Percentiles rank a stretch among this genome's conserved stretches.
phyloP scores from a whole-genome alignment of 2,113 vertebrate genomes.

The Xyrauchen texanus region DNA sequence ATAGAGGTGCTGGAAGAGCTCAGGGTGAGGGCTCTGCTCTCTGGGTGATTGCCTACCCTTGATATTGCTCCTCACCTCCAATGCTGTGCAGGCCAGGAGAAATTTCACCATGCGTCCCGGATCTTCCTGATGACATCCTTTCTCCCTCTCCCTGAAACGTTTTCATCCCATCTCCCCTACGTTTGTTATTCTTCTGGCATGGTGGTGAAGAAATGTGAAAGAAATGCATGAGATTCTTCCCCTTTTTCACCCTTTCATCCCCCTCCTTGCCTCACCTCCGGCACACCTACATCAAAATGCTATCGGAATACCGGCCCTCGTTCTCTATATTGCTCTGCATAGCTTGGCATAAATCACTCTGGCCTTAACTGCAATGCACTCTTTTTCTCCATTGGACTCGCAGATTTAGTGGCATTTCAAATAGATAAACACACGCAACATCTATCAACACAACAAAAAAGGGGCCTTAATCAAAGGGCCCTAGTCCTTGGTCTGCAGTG shows the following conservation, averaged over 20 bases:
- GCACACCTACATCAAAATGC: slow-evolving; percentile 84
- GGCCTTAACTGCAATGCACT: slow-evolving; percentile 78
- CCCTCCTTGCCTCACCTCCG: slow-evolving; percentile 10
- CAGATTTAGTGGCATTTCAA: slow-evolving; percentile 99
- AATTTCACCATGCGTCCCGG: slow-evolving; percentile 59
- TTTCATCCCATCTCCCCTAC: slow-evolving; percentile 60
- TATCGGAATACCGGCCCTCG: slow-evolving; percentile 80
- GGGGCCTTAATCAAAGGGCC: slow-evolving; percentile 96
- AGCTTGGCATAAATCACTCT: slow-evolving; percentile 97
- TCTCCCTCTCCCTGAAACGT: slow-evolving; percentile 52
- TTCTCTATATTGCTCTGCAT: slow-evolving; percentile 98
- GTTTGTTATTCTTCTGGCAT: slow-evolving; percentile 77
- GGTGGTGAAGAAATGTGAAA: slow-evolving; percentile 52
- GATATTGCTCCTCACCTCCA: slow-evolving; percentile 68
- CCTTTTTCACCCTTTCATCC: slow-evolving; percentile 61
- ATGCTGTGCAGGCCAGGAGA: slow-evolving; percentile 41
- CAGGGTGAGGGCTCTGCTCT: slow-evolving; percentile 60
- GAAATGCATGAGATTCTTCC: slow-evolving; percentile 68
- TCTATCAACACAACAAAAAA: slow-evolving; percentile 97
- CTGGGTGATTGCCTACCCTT: slow-evolving; percentile 78
- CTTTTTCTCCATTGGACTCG: slow-evolving; percentile 92
- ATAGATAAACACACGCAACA: slow-evolving; percentile 99
- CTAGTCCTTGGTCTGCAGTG: slow-evolving; percentile 86
- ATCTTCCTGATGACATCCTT: slow-evolving; percentile 59
- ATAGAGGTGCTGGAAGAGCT: slow-evolving; percentile 50